Evolutionary conservation across 2,888 invertebrate genomes (phyloP).

Genomic region (Branchipolynoe longqiensis): DNA sequence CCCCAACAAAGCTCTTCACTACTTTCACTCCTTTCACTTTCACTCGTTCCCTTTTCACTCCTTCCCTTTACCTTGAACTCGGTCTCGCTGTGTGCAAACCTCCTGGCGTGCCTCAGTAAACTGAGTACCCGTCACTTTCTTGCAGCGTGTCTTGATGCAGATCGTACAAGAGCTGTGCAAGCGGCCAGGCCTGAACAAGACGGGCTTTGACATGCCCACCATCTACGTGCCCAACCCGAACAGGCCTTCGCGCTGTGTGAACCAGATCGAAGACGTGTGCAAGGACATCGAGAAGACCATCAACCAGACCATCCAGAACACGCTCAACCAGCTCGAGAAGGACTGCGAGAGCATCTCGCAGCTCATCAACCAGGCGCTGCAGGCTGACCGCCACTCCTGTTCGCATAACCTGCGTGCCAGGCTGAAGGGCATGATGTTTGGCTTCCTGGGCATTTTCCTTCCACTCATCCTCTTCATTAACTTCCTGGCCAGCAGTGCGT

Average conservation of each 20-base stretch:
- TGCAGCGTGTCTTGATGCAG: constrained; percentile 84
- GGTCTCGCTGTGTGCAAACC: no score
- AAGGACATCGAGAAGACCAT: constrained; percentile 84
- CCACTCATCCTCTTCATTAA: constrained; percentile 74
- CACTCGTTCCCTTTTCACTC: no score
- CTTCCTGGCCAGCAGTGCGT: constrained; percentile 77
- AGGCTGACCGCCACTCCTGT: constrained; percentile 79
- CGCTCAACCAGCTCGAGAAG: constrained; percentile 84
- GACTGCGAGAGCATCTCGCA: constrained; percentile 83
- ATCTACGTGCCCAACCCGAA: constrained; percentile 84
- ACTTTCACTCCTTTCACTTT: no score
- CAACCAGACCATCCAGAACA: constrained; percentile 84
- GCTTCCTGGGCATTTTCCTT: constrained; percentile 80
- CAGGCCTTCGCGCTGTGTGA: constrained; percentile 83
- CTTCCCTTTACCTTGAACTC: no score
- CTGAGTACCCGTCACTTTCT: no score
- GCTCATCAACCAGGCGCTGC: constrained; percentile 81
- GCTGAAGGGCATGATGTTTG: constrained; percentile 79
- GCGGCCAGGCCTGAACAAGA: constrained; percentile 84
- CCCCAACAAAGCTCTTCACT: no score
- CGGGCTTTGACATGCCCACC: constrained; percentile 85
- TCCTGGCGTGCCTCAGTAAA: no score
- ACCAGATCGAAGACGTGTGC: constrained; percentile 85
- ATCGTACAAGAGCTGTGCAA: constrained; percentile 85
- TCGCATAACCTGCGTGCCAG: constrained; percentile 77